phyloP scores from a whole-genome alignment of 1,140 invertebrate species.

The Drosophila baimaii region DNA sequence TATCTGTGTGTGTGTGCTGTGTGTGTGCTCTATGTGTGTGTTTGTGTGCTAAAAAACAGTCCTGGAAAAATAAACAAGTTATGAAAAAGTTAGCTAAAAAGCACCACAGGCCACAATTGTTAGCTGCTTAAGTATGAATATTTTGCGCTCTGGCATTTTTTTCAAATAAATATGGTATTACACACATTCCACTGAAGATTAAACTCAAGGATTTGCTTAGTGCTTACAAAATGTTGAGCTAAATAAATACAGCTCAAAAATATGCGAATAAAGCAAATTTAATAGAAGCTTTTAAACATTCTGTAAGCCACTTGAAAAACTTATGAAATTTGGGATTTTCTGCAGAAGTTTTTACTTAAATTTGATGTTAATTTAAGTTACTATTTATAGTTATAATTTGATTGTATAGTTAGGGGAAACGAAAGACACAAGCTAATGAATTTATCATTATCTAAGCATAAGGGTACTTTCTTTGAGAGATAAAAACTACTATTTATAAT shows the following conservation, averaged over 20 bases:
- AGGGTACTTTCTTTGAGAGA: too few species aligned
- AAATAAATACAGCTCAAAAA: slow-evolving; percentile 10
- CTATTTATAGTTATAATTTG: background rate
- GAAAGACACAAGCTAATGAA: too few species aligned
- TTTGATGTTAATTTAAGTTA: background rate
- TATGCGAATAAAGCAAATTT: slow-evolving; percentile 4
- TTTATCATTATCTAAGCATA: too few species aligned
- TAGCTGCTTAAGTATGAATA: slow-evolving; percentile 53
- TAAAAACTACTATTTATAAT: too few species aligned
- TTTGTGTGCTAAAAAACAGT: slow-evolving; percentile 47
- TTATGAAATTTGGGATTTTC: background rate
- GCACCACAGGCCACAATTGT: slow-evolving; percentile 50
- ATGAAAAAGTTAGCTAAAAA: slow-evolving; percentile 56
- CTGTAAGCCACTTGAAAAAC: background rate
- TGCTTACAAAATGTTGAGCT: slow-evolving; percentile 28
- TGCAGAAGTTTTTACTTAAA: background rate
- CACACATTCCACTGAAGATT: slow-evolving; percentile 43
- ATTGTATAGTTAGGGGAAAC: too few species aligned
- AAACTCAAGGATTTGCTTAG: slow-evolving; percentile 41
- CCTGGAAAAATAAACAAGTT: slow-evolving; percentile 57
- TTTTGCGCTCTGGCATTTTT: slow-evolving; percentile 44
- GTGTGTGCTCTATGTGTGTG: too few species aligned
- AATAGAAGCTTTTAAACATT: slow-evolving; percentile 5
- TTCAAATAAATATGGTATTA: slow-evolving; percentile 48
- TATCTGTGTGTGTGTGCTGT: slow-evolving; percentile 7